Evolutionary conservation across 2,888 invertebrate species (phyloP).

Genomic region (Scaptodrosophila latifasciaeformis): DNA sequence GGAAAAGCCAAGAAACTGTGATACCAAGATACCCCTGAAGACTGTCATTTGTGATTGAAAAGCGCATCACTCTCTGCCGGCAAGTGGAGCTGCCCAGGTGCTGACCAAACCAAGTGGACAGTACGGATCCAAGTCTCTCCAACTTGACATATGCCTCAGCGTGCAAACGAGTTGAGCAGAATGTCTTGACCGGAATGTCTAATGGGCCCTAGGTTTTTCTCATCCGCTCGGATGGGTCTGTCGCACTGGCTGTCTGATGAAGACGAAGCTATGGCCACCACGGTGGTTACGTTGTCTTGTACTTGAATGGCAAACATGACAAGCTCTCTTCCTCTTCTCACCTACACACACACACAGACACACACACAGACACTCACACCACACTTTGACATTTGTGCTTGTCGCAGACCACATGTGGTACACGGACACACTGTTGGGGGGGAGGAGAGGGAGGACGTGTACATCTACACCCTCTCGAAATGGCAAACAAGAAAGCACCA

Average conservation of each 20-base stretch:
- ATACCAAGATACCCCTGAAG: too few species aligned
- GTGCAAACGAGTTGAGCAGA: background rate
- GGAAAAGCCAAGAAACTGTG: too few species aligned
- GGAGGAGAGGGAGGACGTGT: background rate
- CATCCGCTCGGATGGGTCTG: background rate
- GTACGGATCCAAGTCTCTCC: too few species aligned
- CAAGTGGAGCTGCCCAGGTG: too few species aligned
- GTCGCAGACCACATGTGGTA: slow-evolving; percentile 5
- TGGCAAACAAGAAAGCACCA: slow-evolving; percentile 1
- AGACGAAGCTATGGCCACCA: background rate
- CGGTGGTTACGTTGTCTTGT: background rate
- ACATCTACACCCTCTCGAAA: background rate
- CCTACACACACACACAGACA: slow-evolving; percentile 18
- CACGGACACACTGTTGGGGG: background rate
- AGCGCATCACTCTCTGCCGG: too few species aligned
- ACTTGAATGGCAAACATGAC: slow-evolving; percentile 21
- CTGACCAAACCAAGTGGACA: too few species aligned
- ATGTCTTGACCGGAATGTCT: too few species aligned
- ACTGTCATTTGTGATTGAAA: too few species aligned
- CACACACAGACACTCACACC: slow-evolving; percentile 16
- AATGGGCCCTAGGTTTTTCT: background rate
- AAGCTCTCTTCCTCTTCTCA: too few species aligned
- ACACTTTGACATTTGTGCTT: slow-evolving; percentile 47
- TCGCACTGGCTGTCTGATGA: background rate
- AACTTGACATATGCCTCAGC: too few species aligned